Evolutionary conservation across 2,888 invertebrate genomes (phyloP).

Genomic region (Tinea trinotella): DNA sequence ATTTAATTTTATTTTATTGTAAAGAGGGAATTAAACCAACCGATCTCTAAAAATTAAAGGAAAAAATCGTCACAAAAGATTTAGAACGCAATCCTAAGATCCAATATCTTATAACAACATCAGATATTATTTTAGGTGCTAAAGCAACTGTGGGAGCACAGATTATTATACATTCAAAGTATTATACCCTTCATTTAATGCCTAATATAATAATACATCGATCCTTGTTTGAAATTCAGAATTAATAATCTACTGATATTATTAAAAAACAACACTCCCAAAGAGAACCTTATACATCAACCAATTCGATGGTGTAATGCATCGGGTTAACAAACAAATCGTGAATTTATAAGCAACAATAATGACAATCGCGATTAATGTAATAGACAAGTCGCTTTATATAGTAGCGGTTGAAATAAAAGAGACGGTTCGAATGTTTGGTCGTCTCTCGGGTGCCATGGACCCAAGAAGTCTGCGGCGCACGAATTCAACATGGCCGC

Average conservation of each 20-base stretch:
- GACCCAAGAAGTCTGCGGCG: constrained; percentile 9
- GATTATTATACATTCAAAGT: constrained; percentile 21
- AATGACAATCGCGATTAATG: background rate
- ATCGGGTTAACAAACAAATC: background rate
- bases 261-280: background rate
- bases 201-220: background rate
- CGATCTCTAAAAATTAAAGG: constrained; percentile 25
- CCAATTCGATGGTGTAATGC: background rate
- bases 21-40: background rate
- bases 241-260: background rate
- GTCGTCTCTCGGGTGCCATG: background rate
- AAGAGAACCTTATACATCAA: background rate
- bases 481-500: constrained; percentile 46
- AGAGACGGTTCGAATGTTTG: background rate
- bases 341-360: background rate
- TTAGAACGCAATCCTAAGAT: constrained; percentile 56
- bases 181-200: background rate
- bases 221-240: background rate
- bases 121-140: constrained; percentile 56
- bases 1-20: no score
- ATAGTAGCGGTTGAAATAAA: background rate
- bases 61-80: constrained; percentile 47
- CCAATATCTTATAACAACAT: constrained; percentile 50
- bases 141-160: constrained; percentile 24
- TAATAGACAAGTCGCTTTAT: background rate